These are phyloP conservation scores for Acanthisitta chloris DNA, from an alignment of 2,113 vertebrate genomes.

Conservation along the genomic window DNA sequence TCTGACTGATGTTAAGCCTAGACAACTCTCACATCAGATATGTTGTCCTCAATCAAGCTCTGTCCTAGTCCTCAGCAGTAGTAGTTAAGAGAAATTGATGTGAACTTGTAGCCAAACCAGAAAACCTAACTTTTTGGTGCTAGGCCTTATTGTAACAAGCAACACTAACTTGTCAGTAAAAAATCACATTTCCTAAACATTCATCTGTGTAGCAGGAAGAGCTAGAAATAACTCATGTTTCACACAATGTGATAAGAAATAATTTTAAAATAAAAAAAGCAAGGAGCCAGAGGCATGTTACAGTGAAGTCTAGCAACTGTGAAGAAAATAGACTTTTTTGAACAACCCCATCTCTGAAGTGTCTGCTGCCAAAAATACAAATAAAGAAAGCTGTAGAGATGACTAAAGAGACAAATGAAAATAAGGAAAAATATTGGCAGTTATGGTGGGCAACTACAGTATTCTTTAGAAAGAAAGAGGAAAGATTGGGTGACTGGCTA, in stretches of 20 bases:
- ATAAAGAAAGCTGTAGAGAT: not conserved
- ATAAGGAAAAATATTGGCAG: not conserved
- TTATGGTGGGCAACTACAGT: not conserved
- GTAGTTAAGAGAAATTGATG: not conserved
- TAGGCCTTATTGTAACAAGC: not conserved
- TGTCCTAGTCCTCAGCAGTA: not conserved
- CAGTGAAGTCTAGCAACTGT: not conserved
- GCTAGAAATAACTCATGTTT: not conserved
- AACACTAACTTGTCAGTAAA: not conserved
- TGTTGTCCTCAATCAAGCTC: not conserved
- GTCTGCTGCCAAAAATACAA: not conserved
- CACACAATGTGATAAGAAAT: not conserved
- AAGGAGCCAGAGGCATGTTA: not conserved
- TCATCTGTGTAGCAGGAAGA: not conserved
- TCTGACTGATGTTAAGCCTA: not conserved
- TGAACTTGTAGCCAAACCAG: not conserved
- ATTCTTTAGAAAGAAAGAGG: not conserved
- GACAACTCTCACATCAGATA: not conserved
- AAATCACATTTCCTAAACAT: not conserved
- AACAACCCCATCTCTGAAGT: not conserved
- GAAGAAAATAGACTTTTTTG: not conserved
- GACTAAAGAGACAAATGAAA: not conserved
- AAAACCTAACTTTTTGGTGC: not conserved
- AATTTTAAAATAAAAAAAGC: not conserved
- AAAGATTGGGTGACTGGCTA: not conserved